Evolutionary conservation across 2,888 invertebrate species (phyloP).

Genomic region (Pedicia rivosa): DNA sequence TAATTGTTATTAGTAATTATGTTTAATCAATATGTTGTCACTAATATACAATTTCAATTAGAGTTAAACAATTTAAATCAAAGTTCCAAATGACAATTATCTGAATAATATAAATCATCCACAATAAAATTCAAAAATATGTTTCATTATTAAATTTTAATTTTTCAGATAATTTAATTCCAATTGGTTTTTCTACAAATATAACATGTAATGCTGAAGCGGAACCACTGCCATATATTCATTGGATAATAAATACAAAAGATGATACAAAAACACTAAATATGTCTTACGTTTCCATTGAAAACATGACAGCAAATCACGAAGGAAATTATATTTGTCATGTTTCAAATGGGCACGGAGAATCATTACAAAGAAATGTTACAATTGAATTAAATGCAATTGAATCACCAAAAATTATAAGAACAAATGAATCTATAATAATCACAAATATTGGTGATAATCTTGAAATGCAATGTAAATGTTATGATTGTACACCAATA

Average conservation of each 20-base stretch:
- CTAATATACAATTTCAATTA: too few relatives aligned
- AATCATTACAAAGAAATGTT: too few relatives aligned
- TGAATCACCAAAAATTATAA: background rate
- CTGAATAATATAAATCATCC: too few relatives aligned
- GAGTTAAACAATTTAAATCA: too few relatives aligned
- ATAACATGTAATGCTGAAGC: conserved; percentile 8
- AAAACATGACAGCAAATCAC: conserved; percentile 8
- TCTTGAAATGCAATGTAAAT: conserved; percentile 9
- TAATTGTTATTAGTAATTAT: too few relatives aligned
- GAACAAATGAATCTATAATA: background rate
- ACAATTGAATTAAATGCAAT: too few relatives aligned
- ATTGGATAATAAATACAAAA: conserved; percentile 4
- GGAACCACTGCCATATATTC: conserved; percentile 6
- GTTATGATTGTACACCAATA: conserved; percentile 10
- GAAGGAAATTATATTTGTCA: conserved; percentile 17
- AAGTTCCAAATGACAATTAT: too few relatives aligned
- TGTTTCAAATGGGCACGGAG: conserved; percentile 12
- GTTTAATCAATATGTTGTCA: too few relatives aligned
- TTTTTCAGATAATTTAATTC: background rate
- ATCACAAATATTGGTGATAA: conserved; percentile 5
- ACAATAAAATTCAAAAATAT: too few relatives aligned
- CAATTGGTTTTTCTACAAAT: conserved; percentile 2
- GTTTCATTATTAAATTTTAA: background rate
- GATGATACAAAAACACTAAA: background rate
- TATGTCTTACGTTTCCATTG: background rate